A percentile compares a stretch with the other conserved stretches of the same genome.
Evolutionary conservation across 2,888 invertebrate species (phyloP).

Genomic region (Dastarcus helophoroides): DNA sequence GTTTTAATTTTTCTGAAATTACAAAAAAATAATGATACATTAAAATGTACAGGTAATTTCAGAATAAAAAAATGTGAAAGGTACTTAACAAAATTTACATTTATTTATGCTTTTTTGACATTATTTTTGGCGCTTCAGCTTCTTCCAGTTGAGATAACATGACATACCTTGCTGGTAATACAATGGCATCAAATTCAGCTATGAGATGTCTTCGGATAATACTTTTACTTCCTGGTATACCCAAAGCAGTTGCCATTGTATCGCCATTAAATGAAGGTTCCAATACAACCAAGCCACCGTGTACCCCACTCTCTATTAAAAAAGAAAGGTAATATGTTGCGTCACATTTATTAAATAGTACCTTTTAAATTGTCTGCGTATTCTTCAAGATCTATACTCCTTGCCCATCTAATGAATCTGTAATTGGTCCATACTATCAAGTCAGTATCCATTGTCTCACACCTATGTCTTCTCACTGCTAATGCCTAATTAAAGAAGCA

Average conservation of each 20-base stretch:
- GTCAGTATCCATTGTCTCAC: conserved; percentile 80
- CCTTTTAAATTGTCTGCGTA: conserved; percentile 89
- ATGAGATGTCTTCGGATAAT: conserved; percentile 86
- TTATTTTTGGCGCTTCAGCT: conserved; percentile 61
- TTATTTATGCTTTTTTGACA: conserved; percentile 48
- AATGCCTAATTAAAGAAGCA: conserved; percentile 55
- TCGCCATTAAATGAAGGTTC: conserved; percentile 92
- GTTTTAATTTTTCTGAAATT: too few relatives aligned
- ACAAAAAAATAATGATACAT: too few relatives aligned
- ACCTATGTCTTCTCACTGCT: conserved; percentile 76
- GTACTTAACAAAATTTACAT: too few relatives aligned
- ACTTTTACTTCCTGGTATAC: conserved; percentile 85
- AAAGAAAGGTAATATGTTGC: background rate
- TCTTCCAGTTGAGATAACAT: conserved; percentile 79
- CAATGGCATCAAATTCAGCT: conserved; percentile 81
- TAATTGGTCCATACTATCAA: conserved; percentile 95
- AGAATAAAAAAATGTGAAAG: too few relatives aligned
- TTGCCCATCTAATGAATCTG: conserved; percentile 86
- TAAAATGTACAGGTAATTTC: too few relatives aligned
- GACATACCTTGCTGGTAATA: conserved; percentile 88
- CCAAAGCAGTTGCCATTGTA: conserved; percentile 86
- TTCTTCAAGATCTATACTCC: conserved; percentile 86
- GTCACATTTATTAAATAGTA: too few relatives aligned
- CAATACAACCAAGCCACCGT: conserved; percentile 85
- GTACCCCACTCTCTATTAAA: conserved; percentile 76